Conservation (phyloP, 2,113 vertebrate species). For the Upupa epops region DNA sequence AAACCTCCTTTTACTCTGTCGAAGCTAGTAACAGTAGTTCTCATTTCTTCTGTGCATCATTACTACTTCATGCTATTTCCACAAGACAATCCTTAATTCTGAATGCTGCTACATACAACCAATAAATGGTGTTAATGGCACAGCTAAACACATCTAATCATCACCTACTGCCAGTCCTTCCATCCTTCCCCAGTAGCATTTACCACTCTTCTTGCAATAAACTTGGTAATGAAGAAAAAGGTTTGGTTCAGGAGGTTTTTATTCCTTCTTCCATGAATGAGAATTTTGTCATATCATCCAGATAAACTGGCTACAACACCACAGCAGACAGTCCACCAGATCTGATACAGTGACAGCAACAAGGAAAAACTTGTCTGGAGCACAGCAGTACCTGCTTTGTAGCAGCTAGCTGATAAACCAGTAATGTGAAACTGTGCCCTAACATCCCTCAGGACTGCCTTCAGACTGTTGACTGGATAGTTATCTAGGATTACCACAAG, state of each 20-base stretch:
- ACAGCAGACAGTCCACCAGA: fast-evolving
- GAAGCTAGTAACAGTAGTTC: neutral
- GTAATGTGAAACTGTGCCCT: fast-evolving
- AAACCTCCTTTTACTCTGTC: neutral
- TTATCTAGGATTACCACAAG: neutral
- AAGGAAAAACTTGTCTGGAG: neutral
- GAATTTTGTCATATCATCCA: neutral
- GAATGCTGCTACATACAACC: neutral
- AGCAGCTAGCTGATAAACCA: neutral
- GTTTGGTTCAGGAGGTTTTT: neutral
- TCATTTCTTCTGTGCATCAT: neutral
- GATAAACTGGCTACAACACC: neutral
- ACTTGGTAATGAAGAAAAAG: neutral
- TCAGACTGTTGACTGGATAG: neutral
- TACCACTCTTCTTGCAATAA: neutral
- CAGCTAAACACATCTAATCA: neutral
- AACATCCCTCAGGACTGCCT: neutral
- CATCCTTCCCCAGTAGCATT: neutral
- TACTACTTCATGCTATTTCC: neutral
- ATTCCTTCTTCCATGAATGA: neutral
- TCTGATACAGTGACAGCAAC: fast-evolving
- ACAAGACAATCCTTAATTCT: neutral
- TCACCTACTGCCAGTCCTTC: neutral
- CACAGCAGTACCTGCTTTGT: neutral
- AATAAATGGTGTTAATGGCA: neutral